These are phyloP conservation scores for Adelges cooleyi DNA, from an alignment of 1,140 invertebrate species.

Conservation along the genomic window DNA sequence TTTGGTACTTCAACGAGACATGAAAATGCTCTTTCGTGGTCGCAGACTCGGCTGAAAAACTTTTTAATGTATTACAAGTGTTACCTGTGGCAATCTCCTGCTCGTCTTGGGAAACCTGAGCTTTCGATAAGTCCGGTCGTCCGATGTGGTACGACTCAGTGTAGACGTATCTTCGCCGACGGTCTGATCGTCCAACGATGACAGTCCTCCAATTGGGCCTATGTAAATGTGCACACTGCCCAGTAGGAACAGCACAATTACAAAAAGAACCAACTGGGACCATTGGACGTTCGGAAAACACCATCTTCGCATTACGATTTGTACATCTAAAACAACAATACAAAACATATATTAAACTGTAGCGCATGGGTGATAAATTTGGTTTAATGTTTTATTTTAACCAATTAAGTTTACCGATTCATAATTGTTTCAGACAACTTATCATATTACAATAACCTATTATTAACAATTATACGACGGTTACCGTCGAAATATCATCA, in stretches of 20 bases:
- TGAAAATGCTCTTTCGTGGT: too few relatives aligned
- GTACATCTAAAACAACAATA: constrained; percentile 23
- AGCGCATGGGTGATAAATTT: too few relatives aligned
- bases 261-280: constrained; percentile 20
- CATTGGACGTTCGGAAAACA: constrained; percentile 23
- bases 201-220: background rate
- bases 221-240: constrained; percentile 16
- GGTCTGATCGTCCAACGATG: constrained; percentile 1
- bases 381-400: too few relatives aligned
- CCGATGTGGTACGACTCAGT: background rate
- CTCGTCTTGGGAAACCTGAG: constrained; percentile 17
- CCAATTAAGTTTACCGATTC: too few relatives aligned
- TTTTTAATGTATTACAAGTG: too few relatives aligned
- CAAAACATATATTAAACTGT: too few relatives aligned
- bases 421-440: too few relatives aligned
- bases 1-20: too few relatives aligned
- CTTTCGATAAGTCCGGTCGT: background rate
- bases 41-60: too few relatives aligned
- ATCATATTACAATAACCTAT: too few relatives aligned
- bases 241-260: constrained; percentile 1
- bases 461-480: too few relatives aligned
- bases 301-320: constrained; percentile 28
- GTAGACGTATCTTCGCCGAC: constrained; percentile 6
- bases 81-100: constrained; percentile 25
- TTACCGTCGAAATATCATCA: too few relatives aligned